Conservation (phyloP, 2,797 vertebrate species). For the Sebastes cheni region DNA sequence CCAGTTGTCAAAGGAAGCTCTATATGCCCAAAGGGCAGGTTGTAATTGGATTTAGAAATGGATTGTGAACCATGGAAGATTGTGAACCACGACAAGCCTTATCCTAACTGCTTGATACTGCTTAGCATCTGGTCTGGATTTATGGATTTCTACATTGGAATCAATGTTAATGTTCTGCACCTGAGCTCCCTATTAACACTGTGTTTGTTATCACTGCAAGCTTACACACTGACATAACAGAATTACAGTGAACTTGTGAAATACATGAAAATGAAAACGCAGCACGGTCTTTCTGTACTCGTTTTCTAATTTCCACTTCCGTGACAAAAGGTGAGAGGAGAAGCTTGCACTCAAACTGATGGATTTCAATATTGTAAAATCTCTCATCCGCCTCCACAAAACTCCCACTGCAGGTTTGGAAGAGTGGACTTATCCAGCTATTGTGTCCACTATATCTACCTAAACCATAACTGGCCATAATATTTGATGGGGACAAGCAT, state of each 20-base stretch:
- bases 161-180: constrained; percentile 2
- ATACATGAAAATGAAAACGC: neutral
- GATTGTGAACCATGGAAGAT: constrained; percentile 12
- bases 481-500: constrained; percentile 8
- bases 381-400: constrained; percentile 53
- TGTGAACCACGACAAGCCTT: neutral
- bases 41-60: constrained; percentile 28
- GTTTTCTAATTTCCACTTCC: constrained; percentile 16
- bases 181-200: neutral
- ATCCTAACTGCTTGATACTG: neutral
- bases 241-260: neutral
- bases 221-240: neutral
- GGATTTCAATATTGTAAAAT: constrained; percentile 36
- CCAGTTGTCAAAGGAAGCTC: constrained; percentile 11
- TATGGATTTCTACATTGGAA: constrained; percentile 8
- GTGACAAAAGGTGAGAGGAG: constrained; percentile 26
- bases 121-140: neutral
- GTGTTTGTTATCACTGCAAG: neutral
- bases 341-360: constrained; percentile 33
- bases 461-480: neutral
- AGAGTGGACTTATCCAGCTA: constrained; percentile 16
- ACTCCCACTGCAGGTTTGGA: constrained; percentile 49
- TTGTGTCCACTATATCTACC: constrained; percentile 17
- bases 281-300: neutral
- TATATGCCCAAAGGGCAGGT: neutral